Evolutionary conservation across 2,888 invertebrate species (phyloP).

Genomic region (Eilema caniola): DNA sequence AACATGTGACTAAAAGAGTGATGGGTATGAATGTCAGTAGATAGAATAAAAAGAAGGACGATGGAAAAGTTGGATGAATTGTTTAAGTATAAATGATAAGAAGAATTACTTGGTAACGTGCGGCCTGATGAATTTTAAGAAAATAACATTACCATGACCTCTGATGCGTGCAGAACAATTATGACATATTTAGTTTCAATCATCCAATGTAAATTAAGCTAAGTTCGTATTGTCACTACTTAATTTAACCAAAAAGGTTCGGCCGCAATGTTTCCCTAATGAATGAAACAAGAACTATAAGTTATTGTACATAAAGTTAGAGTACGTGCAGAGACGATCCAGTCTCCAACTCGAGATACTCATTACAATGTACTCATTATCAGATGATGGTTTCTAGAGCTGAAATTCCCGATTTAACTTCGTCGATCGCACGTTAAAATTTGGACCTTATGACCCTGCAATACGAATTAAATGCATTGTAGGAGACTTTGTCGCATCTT

Average conservation of each 20-base stretch:
- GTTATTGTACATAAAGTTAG: neutral
- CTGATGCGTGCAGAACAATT: too few species aligned
- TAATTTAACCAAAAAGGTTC: too few species aligned
- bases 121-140: too few species aligned
- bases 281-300: neutral
- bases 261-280: neutral
- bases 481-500: conserved; percentile 63
- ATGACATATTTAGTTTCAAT: too few species aligned
- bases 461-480: conserved; percentile 61
- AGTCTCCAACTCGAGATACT: too few species aligned
- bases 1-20: neutral
- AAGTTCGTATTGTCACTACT: too few species aligned
- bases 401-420: conserved; percentile 22
- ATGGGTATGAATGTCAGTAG: neutral
- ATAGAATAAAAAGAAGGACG: too few species aligned
- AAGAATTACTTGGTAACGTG: too few species aligned
- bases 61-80: too few species aligned
- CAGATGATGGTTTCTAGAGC: conserved; percentile 22
- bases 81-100: too few species aligned
- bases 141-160: too few species aligned
- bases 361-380: conserved; percentile 11
- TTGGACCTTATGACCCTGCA: conserved; percentile 65
- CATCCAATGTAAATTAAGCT: too few species aligned
- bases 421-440: conserved; percentile 27
- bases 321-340: neutral